Evolutionary conservation across 2,113 vertebrate species (phyloP).

Genomic region (Tupaia chinensis): DNA sequence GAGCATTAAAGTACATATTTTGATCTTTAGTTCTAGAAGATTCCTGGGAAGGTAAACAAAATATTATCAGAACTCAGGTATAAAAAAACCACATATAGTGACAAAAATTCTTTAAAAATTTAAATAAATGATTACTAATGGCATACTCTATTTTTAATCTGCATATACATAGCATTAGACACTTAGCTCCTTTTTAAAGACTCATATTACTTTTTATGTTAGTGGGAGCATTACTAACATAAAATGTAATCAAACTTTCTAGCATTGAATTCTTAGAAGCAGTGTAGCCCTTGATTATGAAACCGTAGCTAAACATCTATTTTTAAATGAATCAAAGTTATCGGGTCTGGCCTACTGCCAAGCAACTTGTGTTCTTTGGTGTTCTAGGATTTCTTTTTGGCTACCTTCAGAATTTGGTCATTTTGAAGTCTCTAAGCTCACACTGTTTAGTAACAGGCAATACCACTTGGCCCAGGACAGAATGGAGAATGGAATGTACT

Average conservation of each 20-base stretch:
- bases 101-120: conserved; percentile 10
- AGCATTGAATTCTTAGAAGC: conserved; percentile 65
- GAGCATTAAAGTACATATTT: not conserved
- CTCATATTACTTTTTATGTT: conserved; percentile 63
- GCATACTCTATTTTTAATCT: conserved; percentile 33
- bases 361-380: conserved; percentile 75
- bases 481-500: conserved; percentile 51
- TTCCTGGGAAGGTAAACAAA: conserved; percentile 3
- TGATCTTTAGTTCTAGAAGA: not conserved
- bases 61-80: not conserved
- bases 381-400: conserved; percentile 70
- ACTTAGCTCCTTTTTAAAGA: conserved; percentile 48
- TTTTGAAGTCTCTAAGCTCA: conserved; percentile 67
- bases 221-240: conserved; percentile 31
- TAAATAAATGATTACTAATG: conserved; percentile 37
- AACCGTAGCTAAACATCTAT: conserved; percentile 79
- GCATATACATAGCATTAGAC: not conserved
- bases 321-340: conserved; percentile 42
- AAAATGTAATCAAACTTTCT: no score
- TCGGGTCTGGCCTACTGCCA: conserved; percentile 62
- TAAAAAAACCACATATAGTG: not conserved
- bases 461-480: not conserved
- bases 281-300: conserved; percentile 58
- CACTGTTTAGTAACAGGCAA: conserved; percentile 67
- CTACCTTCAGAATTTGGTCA: conserved; percentile 65